A percentile compares a stretch with the other conserved stretches of the same genome.
phyloP scores from a whole-genome alignment of 1,140 invertebrate genomes.

The Schlechtendalia chinensis region DNA sequence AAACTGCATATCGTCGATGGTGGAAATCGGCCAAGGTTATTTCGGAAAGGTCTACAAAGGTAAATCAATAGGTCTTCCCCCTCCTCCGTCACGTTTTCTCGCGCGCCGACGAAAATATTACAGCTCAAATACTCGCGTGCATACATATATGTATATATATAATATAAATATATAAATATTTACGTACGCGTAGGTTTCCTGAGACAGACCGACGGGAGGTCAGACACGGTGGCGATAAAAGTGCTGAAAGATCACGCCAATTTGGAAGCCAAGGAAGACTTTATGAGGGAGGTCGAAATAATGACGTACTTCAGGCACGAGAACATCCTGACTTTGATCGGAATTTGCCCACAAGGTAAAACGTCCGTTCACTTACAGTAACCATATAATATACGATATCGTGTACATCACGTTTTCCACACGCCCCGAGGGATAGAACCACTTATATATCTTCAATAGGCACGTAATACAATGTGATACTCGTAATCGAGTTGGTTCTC shows the following conservation, averaged over 20 bases:
- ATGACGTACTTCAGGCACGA: constrained; percentile 85
- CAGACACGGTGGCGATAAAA: constrained; percentile 73
- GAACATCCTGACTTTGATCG: constrained; percentile 82
- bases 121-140: too few species aligned
- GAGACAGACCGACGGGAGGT: neutral
- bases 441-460: too few species aligned
- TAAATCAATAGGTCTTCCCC: neutral
- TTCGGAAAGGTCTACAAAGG: constrained; percentile 85
- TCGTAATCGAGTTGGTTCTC: too few species aligned
- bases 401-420: too few species aligned
- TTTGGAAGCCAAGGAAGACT: constrained; percentile 80
- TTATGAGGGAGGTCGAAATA: constrained; percentile 84
- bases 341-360: constrained; percentile 73
- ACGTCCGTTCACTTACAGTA: too few species aligned
- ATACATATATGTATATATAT: too few species aligned
- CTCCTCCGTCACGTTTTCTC: too few species aligned
- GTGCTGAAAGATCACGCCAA: constrained; percentile 77
- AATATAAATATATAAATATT: too few species aligned
- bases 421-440: too few species aligned
- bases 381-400: too few species aligned
- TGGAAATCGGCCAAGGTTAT: constrained; percentile 85
- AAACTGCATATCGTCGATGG: constrained; percentile 67
- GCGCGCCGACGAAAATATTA: too few species aligned
- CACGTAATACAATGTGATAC: too few species aligned
- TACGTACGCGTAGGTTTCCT: neutral